Evolutionary conservation across 1,140 invertebrate genomes (phyloP).

Genomic region (Aethina tumida): DNA sequence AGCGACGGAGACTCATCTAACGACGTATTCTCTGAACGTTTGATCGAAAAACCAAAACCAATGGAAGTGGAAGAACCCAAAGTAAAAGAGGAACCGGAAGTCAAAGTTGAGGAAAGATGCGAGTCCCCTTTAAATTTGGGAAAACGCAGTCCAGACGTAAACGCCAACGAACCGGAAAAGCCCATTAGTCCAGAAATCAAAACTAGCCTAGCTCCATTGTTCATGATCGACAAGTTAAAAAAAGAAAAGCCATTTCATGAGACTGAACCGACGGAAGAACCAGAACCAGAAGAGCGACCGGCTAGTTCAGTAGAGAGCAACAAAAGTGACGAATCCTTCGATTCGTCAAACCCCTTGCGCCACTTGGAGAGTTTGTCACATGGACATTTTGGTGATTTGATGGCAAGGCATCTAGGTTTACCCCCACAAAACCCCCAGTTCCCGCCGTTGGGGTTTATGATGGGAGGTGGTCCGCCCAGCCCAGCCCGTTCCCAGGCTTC

Average conservation of each 20-base stretch:
- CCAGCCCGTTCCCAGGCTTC: constrained; percentile 47
- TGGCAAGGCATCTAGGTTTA: constrained; percentile 31
- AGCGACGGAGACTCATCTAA: constrained; percentile 56
- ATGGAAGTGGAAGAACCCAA: constrained; percentile 13
- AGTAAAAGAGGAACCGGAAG: constrained; percentile 14
- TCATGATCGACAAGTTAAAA: constrained; percentile 32
- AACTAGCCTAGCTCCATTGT: constrained; percentile 33
- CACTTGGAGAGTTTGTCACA: constrained; percentile 72
- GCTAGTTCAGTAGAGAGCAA: constrained; percentile 47
- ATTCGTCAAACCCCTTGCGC: constrained; percentile 61
- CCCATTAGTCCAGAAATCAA: constrained; percentile 28
- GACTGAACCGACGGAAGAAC: constrained; percentile 26
- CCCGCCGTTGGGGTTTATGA: constrained; percentile 35
- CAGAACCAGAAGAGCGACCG: constrained; percentile 35
- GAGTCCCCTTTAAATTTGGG: constrained; percentile 30
- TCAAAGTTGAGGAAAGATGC: constrained; percentile 15
- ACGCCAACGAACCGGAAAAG: constrained; percentile 33
- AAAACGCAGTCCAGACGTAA: constrained; percentile 31
- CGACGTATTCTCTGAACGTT: constrained; percentile 39
- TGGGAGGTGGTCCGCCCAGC: constrained; percentile 38
- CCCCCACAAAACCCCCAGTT: constrained; percentile 29
- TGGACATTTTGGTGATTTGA: constrained; percentile 56
- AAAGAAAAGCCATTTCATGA: constrained; percentile 28
- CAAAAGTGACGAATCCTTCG: constrained; percentile 50
- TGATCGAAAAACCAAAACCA: constrained; percentile 17